phyloP scores from a whole-genome alignment of 2,888 invertebrate species.

The Cosmia pyralina region DNA sequence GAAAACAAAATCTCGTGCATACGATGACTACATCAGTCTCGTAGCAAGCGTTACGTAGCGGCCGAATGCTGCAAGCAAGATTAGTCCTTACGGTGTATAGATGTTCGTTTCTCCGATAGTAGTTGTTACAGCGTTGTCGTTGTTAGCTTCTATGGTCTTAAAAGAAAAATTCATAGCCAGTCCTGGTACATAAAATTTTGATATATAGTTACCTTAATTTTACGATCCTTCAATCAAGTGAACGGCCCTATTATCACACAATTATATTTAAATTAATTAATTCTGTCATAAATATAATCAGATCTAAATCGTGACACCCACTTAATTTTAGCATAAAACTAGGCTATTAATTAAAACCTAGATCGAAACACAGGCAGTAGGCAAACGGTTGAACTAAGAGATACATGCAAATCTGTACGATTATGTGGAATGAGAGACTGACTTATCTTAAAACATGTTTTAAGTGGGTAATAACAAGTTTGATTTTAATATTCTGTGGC shows the following conservation, averaged over 20 bases:
- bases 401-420: conserved; percentile 50
- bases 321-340: conserved; percentile 60
- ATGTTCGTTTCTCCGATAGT: too few relatives aligned
- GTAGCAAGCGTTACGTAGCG: too few relatives aligned
- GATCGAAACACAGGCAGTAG: conserved; percentile 28
- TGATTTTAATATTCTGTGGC: conserved; percentile 28
- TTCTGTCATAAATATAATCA: conserved; percentile 61
- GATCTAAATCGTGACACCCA: conserved; percentile 55
- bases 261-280: conserved; percentile 57
- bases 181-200: too few relatives aligned
- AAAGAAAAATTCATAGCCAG: too few relatives aligned
- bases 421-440: conserved; percentile 40
- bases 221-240: conserved; percentile 20
- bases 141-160: too few relatives aligned
- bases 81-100: too few relatives aligned
- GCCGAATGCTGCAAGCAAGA: too few relatives aligned
- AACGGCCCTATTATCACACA: conserved; percentile 41
- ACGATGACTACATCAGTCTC: too few relatives aligned
- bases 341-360: conserved; percentile 57
- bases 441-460: conserved; percentile 34
- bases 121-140: too few relatives aligned
- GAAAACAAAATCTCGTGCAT: too few relatives aligned
- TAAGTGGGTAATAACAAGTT: conserved; percentile 24
- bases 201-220: too few relatives aligned
- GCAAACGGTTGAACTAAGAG: conserved; percentile 14